These are phyloP conservation scores for Malaclemys terrapin DNA, from an alignment of 2,113 vertebrate species.

Conservation along the genomic window DNA sequence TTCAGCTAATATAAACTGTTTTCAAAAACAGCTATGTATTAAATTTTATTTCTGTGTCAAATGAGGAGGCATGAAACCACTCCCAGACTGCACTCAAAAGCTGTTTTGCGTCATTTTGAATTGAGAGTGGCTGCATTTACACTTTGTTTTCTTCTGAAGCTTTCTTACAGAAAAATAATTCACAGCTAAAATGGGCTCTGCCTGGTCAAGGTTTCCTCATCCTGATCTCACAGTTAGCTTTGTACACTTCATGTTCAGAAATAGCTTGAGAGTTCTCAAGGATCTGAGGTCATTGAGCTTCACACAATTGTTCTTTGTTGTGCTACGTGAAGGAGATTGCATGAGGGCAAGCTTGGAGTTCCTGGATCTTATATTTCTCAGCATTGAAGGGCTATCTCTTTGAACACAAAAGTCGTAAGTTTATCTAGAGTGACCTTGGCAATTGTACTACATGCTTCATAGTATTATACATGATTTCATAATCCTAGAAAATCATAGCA, in stretches of 20 bases:
- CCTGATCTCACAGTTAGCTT: conserved; percentile 62
- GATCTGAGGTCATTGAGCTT: conserved; percentile 81
- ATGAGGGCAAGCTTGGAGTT: conserved; percentile 73
- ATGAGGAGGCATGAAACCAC: background rate
- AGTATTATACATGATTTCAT: conserved; percentile 10
- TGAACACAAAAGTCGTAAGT: conserved; percentile 74
- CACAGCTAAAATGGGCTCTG: conserved; percentile 56
- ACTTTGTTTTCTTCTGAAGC: conserved; percentile 47
- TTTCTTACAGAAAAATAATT: conserved; percentile 67
- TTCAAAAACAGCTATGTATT: background rate
- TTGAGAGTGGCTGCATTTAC: conserved; percentile 8
- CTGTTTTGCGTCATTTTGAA: conserved; percentile 9
- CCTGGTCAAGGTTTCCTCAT: conserved; percentile 77
- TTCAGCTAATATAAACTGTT: background rate
- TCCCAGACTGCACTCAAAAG: background rate
- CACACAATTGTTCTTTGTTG: conserved; percentile 83
- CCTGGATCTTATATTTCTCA: conserved; percentile 82
- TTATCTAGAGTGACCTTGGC: conserved; percentile 77
- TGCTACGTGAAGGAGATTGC: conserved; percentile 76
- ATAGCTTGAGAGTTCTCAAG: conserved; percentile 74
- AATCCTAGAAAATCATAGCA: background rate
- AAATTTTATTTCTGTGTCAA: background rate
- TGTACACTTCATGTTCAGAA: conserved; percentile 75
- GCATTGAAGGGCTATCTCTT: conserved; percentile 82
- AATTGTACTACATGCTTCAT: conserved; percentile 76